Evolutionary conservation across 2,797 vertebrate species (phyloP), one percentile per base, ranked within the genome.

Genomic region (Amazona finschi): DNA sequence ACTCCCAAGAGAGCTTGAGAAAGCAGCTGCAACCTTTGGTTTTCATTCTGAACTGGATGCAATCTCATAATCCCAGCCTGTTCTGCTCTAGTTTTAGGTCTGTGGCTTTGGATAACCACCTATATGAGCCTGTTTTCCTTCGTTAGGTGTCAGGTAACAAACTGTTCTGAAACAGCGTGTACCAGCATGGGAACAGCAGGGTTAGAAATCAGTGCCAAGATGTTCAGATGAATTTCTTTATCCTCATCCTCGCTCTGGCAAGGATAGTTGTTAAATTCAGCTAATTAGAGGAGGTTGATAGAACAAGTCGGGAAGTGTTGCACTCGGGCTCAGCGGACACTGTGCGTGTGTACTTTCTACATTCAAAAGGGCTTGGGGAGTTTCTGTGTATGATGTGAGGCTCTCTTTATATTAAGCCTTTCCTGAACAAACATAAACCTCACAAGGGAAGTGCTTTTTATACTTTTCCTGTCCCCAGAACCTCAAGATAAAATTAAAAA

Each of bases 51-150:
- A 65, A 71, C 36, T 89, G 72, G 78, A 65, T 75, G 87, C 44
- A 81, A 24, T 72, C 89, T 67, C 83, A 89, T 95, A 87, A 85
- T 84, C 72, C 72, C 57, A 15, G 67, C 55, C 87, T 93, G 92
- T 89, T 86, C 91, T 82, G 71, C 57, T 69, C 79, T 88, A 88
- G 60, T 85, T 81, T 70, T 73, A 81, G 85, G 61, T 60, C n/a
- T 92, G 88, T 94, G 88, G 91, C 89, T 96, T 95, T 96, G 93
- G 90, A 94, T 55, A 89, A 79, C 78, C 82, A 89, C 90, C 96
- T 95, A 80, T 89, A 90, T 72, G 79, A 90, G 89, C 81, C 89
- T 87, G 53, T 91, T 94, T 95, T 80, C 81, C 79, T 80, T 96
- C 86, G 43, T 82, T 91, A 93, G 93, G 72, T 94, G 94, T 94